Conservation (phyloP, 1,140 invertebrate species). For the Drosophila prosaltans region DNA sequence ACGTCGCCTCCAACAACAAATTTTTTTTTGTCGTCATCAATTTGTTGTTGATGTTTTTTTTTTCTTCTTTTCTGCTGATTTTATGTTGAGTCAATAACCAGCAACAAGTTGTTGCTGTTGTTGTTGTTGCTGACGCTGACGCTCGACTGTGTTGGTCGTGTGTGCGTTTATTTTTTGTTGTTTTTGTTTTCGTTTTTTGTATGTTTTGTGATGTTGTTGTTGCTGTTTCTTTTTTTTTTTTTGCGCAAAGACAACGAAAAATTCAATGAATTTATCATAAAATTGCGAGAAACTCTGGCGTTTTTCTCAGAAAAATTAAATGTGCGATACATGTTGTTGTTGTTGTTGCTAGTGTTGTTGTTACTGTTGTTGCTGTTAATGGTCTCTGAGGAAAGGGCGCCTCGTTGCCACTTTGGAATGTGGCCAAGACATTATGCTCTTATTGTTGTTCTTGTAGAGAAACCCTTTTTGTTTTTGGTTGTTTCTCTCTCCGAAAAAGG, state of each 20-base stretch:
- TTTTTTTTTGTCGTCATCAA: conserved; percentile 45
- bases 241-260: conserved; percentile 52
- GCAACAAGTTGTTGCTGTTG: conserved; percentile 39
- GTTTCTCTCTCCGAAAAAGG: neutral
- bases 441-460: neutral
- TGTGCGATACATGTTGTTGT: conserved; percentile 39
- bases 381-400: conserved; percentile 44
- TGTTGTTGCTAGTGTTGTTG: conserved; percentile 1
- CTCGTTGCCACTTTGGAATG: conserved; percentile 48
- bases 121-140: neutral
- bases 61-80: neutral
- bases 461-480: neutral
- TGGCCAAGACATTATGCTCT: conserved; percentile 22
- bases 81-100: conserved; percentile 46
- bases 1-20: neutral
- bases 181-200: conserved; percentile 18
- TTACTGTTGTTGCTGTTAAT: neutral
- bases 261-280: conserved; percentile 82
- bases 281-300: conserved; percentile 81
- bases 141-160: conserved; percentile 10
- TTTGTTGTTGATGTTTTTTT: conserved; percentile 2
- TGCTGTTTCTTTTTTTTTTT: conserved; percentile 19
- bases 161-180: conserved; percentile 6
- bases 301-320: conserved; percentile 80
- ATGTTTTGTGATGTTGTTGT: neutral